A percentile compares a stretch with the other conserved stretches of the same genome.
Conservation (phyloP, 1,140 invertebrate genomes). For the Capitella teleta region DNA sequence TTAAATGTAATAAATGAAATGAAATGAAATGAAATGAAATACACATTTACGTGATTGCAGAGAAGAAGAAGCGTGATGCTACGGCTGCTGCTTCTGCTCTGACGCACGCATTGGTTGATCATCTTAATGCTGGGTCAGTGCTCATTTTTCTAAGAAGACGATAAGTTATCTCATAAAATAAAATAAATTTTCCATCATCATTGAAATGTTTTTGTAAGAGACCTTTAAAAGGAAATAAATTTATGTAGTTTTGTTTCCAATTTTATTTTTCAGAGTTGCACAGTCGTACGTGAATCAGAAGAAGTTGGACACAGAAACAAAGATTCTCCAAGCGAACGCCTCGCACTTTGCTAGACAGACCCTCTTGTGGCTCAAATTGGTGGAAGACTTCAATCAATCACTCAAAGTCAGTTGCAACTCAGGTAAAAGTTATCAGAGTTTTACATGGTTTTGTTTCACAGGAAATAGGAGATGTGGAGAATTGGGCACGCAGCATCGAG, state of each 20-base stretch:
- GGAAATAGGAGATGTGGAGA: conserved; percentile 97
- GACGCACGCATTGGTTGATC: conserved; percentile 87
- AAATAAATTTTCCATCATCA: too few species aligned
- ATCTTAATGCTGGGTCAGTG: conserved; percentile 88
- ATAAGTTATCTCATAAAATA: too few species aligned
- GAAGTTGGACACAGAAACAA: conserved; percentile 89
- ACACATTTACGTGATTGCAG: conserved; percentile 46
- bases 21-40: too few species aligned
- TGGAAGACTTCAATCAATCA: conserved; percentile 89
- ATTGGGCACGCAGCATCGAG: conserved; percentile 95
- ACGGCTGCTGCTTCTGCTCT: conserved; percentile 79
- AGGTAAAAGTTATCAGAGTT: background rate
- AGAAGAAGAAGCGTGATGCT: conserved; percentile 84
- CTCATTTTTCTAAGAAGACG: too few species aligned
- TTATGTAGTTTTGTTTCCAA: too few species aligned
- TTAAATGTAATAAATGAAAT: too few species aligned
- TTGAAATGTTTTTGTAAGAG: too few species aligned
- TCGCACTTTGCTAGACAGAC: conserved; percentile 92
- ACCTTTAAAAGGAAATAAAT: too few species aligned
- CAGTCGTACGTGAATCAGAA: conserved; percentile 98
- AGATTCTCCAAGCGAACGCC: conserved; percentile 86
- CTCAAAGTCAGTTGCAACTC: too few species aligned
- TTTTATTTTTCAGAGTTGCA: conserved; percentile 57
- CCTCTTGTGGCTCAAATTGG: conserved; percentile 84
- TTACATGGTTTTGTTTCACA: conserved; percentile 15